Conservation (phyloP, 2,888 invertebrate genomes). For the Schrankia costaestrigalis region DNA sequence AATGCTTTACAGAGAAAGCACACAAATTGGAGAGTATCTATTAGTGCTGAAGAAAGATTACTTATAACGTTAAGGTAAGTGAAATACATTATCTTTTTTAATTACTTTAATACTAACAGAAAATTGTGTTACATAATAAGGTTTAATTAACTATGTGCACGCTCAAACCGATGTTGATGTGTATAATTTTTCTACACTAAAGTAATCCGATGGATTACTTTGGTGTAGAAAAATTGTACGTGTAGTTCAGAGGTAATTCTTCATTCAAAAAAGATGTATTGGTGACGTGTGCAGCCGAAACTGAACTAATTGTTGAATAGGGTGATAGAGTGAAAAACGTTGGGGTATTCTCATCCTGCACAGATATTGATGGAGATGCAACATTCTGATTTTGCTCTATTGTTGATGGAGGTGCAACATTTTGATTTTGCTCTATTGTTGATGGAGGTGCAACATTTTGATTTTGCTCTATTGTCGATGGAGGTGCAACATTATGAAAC, state of each 20-base stretch:
- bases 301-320: too few species aligned
- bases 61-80: too few species aligned
- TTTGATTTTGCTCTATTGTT: too few species aligned
- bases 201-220: constrained; percentile 1
- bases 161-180: too few species aligned
- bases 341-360: not conserved
- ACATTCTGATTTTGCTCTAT: too few species aligned
- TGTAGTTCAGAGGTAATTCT: constrained; percentile 3
- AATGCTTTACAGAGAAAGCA: constrained; percentile 1
- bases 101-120: constrained; percentile 3
- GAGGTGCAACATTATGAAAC: constrained; percentile 7
- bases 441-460: too few species aligned
- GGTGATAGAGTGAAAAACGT: too few species aligned
- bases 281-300: constrained; percentile 1
- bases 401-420: too few species aligned
- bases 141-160: too few species aligned
- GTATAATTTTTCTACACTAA: constrained; percentile 2
- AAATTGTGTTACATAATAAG: constrained; percentile 3
- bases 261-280: constrained; percentile 3
- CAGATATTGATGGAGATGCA: not conserved
- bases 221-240: constrained; percentile 1
- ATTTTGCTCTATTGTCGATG: too few species aligned
- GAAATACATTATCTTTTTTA: constrained; percentile 5
- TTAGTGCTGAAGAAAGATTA: too few species aligned
- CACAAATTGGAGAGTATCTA: constrained; percentile 2